Base-by-base conservation (phyloP, 2,113 vertebrate genomes). In the Pao palembangensis region DNA sequence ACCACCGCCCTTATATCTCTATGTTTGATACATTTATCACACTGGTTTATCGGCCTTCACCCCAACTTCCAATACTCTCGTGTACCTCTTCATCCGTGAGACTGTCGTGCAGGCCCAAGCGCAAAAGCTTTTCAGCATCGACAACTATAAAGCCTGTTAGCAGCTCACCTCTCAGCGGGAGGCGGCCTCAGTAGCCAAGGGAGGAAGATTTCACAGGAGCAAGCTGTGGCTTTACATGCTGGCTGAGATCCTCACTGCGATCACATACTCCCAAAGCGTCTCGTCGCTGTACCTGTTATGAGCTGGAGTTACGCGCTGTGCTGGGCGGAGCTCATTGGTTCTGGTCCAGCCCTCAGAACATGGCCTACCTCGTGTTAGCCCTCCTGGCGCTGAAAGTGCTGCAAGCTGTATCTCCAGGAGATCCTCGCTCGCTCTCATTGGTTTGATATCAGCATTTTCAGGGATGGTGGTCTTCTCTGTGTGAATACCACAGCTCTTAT, bases 291-390 rank as follows among this genome's bases (percentile, higher is more conserved):
- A 89, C 15, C 92, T 98, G 54, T 46, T 98, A 93, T 0, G 95
- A 96, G 73, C 91, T 99, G n/a, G 2, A 95, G 94, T 60, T 67
- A 88, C 0, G 96, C 97, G 0, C 92, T 99, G 49, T 98, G 96
- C 91, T 99, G 97, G 97, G n/a, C n/a, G 79, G 86, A 1, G 11
- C 86, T 98, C 68, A 93, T 0, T 94, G 97, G 23, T 96, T 93
- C 0, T 96, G 95, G 34, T 95, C n/a, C 92, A 0, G 94, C 95
- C 0, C 92, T 92, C 18, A 88, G 75, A 88, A 98, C 73, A 66
- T 98, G 73, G 67, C 90, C 2, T 98, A 95, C 86, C 89, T 98
- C 60, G n/a, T n/a, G 94, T 88, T 89, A 98, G 96, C n/a, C 82
- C 88, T 99, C 77, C 85, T 58, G 1, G 93, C 92, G 5, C 84